A percentile compares a stretch with the other conserved stretches of the same genome.
These are phyloP conservation scores for Gopherus flavomarginatus DNA, from an alignment of 2,113 vertebrate genomes.

Conservation along the genomic window DNA sequence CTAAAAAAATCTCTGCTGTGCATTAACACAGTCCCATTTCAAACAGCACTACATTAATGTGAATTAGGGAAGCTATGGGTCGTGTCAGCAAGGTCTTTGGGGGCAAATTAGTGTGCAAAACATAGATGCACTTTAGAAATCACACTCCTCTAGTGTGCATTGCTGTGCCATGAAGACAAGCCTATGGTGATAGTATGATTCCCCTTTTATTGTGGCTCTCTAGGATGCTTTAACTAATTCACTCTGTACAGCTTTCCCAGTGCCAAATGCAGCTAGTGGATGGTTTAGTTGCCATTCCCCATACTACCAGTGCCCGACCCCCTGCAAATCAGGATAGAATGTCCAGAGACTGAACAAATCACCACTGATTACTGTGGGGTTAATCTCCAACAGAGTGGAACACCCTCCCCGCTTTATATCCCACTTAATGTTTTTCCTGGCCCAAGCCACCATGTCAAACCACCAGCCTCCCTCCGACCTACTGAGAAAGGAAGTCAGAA, in stretches of 20 bases:
- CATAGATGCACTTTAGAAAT: neutral
- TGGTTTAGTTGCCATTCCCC: constrained; percentile 60
- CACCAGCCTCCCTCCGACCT: constrained; percentile 54
- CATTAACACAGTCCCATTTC: neutral
- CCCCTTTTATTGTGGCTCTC: constrained; percentile 61
- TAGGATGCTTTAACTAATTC: constrained; percentile 64
- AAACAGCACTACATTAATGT: neutral
- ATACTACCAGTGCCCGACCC: constrained; percentile 57
- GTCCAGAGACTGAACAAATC: constrained; percentile 63
- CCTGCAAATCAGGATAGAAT: constrained; percentile 51
- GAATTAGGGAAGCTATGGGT: neutral
- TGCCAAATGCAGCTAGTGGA: constrained; percentile 60
- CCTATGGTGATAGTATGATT: constrained; percentile 41
- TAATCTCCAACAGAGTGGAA: constrained; percentile 62
- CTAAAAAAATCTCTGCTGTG: neutral
- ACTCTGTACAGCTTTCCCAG: constrained; percentile 63
- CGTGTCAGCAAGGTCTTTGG: neutral
- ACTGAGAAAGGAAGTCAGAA: constrained; percentile 43
- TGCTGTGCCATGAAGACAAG: constrained; percentile 40
- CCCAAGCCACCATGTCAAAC: constrained; percentile 49
- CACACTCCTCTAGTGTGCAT: constrained; percentile 34
- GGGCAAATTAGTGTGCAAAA: neutral
- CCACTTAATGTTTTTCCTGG: constrained; percentile 69
- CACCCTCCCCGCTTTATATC: constrained; percentile 4
- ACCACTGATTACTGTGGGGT: constrained; percentile 61